Conservation (phyloP, 2,113 vertebrate species). For the Eublepharis macularius region DNA sequence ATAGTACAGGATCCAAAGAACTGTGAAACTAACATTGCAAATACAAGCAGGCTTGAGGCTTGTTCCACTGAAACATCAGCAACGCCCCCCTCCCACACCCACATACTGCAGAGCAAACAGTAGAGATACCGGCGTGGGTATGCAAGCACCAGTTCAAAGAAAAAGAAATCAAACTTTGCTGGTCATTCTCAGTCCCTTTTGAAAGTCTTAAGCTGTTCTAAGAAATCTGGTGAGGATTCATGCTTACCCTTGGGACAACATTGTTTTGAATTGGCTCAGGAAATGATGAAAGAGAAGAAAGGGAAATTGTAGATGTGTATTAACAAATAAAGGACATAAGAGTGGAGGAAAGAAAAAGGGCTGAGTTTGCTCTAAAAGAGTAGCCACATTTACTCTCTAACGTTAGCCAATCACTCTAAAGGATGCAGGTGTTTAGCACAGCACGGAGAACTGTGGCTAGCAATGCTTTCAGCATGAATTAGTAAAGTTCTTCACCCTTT, state of each 20-base stretch:
- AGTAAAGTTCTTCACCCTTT: not conserved
- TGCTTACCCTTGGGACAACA: not conserved
- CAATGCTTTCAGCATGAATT: not conserved
- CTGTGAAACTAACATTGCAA: too few relatives aligned
- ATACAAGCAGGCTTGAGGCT: too few relatives aligned
- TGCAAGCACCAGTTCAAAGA: too few relatives aligned
- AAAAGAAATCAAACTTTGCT: not conserved
- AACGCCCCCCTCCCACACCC: too few relatives aligned
- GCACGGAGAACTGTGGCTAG: not conserved
- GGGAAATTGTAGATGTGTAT: not conserved
- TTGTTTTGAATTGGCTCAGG: not conserved
- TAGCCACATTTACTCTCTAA: not conserved
- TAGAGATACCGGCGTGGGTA: too few relatives aligned
- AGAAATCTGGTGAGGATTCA: not conserved
- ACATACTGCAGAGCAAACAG: too few relatives aligned
- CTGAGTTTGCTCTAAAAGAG: not conserved
- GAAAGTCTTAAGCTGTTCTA: not conserved
- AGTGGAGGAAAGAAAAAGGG: not conserved
- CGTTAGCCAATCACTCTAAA: not conserved
- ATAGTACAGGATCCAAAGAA: not conserved
- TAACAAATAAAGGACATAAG: not conserved
- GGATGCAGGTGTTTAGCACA: not conserved
- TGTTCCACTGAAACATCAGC: too few relatives aligned
- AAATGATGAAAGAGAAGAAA: constrained; percentile 7
- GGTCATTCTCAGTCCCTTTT: not conserved